Evolutionary conservation across 2,113 vertebrate genomes (phyloP).

Genomic region (Gorilla gorilla): DNA sequence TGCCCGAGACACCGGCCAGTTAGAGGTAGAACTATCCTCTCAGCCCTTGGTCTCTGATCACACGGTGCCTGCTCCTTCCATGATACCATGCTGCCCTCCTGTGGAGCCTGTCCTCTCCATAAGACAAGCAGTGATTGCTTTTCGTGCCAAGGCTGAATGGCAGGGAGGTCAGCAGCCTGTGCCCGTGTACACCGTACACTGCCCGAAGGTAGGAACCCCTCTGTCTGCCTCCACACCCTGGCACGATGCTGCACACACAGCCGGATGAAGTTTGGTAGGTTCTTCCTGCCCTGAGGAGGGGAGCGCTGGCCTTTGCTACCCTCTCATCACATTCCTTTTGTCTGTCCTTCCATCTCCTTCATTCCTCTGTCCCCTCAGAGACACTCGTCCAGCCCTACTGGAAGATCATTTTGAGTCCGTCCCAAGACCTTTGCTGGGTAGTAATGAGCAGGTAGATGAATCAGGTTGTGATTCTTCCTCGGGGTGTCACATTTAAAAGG

Average conservation of each 20-base stretch:
- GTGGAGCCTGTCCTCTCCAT: neutral
- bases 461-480: neutral
- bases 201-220: neutral
- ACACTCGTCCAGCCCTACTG: neutral
- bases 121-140: neutral
- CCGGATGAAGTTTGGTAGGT: neutral
- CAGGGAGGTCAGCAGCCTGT: neutral
- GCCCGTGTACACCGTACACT: no score
- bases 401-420: neutral
- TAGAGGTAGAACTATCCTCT: no score
- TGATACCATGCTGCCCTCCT: neutral
- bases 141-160: neutral
- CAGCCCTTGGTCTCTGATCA: neutral
- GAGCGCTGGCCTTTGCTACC: neutral
- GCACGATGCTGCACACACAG: fast-evolving
- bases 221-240: neutral
- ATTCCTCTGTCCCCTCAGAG: neutral
- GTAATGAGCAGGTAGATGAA: neutral
- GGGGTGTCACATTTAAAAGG: no score
- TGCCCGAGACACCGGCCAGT: no score
- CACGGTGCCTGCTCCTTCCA: neutral
- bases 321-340: neutral
- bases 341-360: neutral
- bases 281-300: fast-evolving
- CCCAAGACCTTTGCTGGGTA: neutral